Evolutionary conservation across 2,888 invertebrate genomes (phyloP), one percentile per base, ranked within the genome.

Genomic region (Hoplodrina blanda): DNA sequence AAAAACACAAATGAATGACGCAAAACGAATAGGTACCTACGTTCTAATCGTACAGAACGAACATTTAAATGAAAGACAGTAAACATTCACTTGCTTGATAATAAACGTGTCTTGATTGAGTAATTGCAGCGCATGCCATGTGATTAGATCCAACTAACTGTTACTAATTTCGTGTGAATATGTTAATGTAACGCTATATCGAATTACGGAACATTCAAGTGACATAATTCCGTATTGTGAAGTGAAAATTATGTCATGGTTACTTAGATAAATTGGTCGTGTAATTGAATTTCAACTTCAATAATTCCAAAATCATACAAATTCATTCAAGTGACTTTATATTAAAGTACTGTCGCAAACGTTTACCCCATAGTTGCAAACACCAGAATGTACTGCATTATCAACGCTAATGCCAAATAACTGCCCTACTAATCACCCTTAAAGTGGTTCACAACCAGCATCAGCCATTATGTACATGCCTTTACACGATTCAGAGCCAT

Each of bases 151-250:
- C 20, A 41, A 33, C 44, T 49, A 61, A 63, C 61, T 52, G 50
- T 60, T 30, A 69, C 52, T 69, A 76, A 64, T 63, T 63, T 69
- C 60, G 15, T 62, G 62, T 59, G 64, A 76, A 76, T 62, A 65
- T 62, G 57, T 44, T 50, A 65, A 70, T 59, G 7, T 44, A 56
- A 69, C 50, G 11, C 46, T 44, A 17, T 46, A 52, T 65, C 54
- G 13, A 60, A 50, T 50, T 19, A 55, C 20, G 15, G 13, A 19
- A 50, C 11, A 62, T 49, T 74, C n/a, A 19, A 52, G 17, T 75
- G 55, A 30, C 63, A 60, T 63, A 33, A 69, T 75, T 52, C 63
- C 52, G 41, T 25, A 60, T 37, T 68, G 33, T 33, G 37, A 50
- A 56, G 62, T n/a, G 46, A 52, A 30, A 62, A 54, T 71, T 6